Conservation (phyloP, 92 coral and sea anemone species). For the Metridium senile region DNA sequence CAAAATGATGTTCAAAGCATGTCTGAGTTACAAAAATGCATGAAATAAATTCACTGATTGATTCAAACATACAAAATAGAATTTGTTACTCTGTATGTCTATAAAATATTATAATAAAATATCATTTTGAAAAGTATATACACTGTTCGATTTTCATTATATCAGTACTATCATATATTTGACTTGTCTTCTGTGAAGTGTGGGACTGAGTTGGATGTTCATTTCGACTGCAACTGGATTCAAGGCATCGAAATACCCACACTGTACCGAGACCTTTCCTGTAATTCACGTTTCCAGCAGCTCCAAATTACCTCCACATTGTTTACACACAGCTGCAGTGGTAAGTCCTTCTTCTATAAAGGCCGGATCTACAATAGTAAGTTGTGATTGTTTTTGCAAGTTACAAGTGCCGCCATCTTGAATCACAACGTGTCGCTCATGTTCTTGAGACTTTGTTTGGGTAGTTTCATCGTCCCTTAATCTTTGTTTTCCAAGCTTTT, state of each 20-base stretch:
- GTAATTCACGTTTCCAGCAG: conserved; percentile 15
- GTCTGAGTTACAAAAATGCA: too few species aligned
- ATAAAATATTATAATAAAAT: too few species aligned
- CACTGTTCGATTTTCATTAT: too few species aligned
- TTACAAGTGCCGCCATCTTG: too few species aligned
- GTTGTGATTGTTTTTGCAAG: not conserved
- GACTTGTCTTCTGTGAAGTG: conserved; percentile 37
- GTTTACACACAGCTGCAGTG: not conserved
- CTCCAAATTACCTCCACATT: conserved; percentile 28
- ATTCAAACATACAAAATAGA: too few species aligned
- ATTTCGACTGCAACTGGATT: conserved; percentile 22
- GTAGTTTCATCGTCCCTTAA: not conserved
- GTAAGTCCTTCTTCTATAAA: not conserved
- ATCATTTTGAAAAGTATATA: too few species aligned
- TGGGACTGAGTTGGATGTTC: conserved; percentile 35
- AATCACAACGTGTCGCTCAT: not conserved
- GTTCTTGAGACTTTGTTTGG: not conserved
- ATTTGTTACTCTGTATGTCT: too few species aligned
- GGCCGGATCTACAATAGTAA: not conserved
- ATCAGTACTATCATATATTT: conserved; percentile 41
- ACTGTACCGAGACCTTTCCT: conserved; percentile 36
- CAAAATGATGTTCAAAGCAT: too few species aligned
- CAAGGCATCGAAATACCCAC: conserved; percentile 39
- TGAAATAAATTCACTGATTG: too few species aligned
- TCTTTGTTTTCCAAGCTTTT: not conserved